These are phyloP conservation scores for Microtus oregoni DNA, from an alignment of 2,113 vertebrate species.

Conservation along the genomic window DNA sequence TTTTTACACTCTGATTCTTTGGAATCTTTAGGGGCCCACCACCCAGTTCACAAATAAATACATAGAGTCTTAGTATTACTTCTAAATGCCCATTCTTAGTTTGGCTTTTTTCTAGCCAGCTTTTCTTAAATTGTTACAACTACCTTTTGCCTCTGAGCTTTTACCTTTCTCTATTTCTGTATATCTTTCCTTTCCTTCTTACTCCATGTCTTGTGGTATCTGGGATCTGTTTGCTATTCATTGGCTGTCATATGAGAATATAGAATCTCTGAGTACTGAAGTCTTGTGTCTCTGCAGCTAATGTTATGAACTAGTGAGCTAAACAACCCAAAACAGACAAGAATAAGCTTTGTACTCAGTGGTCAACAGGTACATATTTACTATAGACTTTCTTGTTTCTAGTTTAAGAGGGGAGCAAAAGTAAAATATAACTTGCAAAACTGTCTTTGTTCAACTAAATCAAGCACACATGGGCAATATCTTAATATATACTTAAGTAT, in stretches of 20 bases:
- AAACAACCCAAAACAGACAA: background rate
- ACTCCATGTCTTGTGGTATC: background rate
- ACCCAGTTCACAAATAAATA: background rate
- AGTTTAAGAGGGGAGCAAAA: background rate
- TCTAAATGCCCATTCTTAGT: background rate
- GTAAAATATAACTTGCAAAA: background rate
- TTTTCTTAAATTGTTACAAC: background rate
- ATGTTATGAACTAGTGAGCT: background rate
- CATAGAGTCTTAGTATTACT: background rate
- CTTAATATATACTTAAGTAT: background rate
- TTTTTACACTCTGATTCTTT: background rate
- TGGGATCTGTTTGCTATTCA: slow-evolving; percentile 1
- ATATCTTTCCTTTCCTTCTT: background rate
- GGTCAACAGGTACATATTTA: background rate
- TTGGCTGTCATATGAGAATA: background rate
- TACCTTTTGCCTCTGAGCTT: background rate
- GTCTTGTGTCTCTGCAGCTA: background rate
- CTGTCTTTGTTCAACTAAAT: background rate
- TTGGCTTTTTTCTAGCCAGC: background rate
- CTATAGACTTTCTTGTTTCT: background rate
- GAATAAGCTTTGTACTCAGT: background rate
- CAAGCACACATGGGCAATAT: background rate
- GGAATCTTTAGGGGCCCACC: background rate
- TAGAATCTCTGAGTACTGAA: background rate
- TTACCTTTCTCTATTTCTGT: background rate